Percentiles rank a stretch among this genome's conserved stretches.
phyloP scores from a whole-genome alignment of 2,888 invertebrate genomes.

The Ornithoptera priamus region DNA sequence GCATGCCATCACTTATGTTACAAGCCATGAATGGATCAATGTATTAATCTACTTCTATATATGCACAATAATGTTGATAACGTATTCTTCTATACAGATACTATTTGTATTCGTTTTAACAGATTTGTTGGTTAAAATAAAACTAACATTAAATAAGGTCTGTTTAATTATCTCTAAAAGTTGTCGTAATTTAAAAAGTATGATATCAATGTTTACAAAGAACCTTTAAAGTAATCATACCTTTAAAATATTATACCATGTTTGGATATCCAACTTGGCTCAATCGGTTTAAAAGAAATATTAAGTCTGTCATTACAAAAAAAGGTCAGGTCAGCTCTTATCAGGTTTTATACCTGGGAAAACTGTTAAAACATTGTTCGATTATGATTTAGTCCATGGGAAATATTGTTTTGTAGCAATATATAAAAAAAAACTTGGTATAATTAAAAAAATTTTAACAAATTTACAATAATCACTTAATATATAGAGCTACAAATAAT shows the following conservation, averaged over 20 bases:
- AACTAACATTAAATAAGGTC: no score
- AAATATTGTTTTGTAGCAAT: slow-evolving; percentile 4
- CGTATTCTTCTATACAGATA: not conserved
- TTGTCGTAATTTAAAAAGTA: no score
- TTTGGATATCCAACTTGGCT: no score
- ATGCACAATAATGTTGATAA: not conserved
- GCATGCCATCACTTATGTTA: not conserved
- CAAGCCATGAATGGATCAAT: not conserved
- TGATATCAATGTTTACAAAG: no score
- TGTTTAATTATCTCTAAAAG: no score
- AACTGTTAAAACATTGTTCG: not conserved
- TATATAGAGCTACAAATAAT: no score
- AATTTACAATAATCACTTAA: no score
- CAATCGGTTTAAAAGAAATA: no score
- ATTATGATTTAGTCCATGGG: slow-evolving; percentile 1
- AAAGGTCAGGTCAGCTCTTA: slow-evolving; percentile 2
- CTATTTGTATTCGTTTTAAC: not conserved
- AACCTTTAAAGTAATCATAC: no score
- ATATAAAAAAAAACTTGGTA: no score
- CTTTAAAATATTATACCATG: no score
- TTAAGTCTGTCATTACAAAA: not conserved
- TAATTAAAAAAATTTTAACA: no score
- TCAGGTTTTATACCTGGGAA: slow-evolving; percentile 1
- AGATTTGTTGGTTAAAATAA: not conserved
- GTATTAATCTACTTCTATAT: not conserved